These are phyloP conservation scores for Nibea albiflora DNA, from an alignment of 2,113 vertebrate genomes.

Conservation along the genomic window DNA sequence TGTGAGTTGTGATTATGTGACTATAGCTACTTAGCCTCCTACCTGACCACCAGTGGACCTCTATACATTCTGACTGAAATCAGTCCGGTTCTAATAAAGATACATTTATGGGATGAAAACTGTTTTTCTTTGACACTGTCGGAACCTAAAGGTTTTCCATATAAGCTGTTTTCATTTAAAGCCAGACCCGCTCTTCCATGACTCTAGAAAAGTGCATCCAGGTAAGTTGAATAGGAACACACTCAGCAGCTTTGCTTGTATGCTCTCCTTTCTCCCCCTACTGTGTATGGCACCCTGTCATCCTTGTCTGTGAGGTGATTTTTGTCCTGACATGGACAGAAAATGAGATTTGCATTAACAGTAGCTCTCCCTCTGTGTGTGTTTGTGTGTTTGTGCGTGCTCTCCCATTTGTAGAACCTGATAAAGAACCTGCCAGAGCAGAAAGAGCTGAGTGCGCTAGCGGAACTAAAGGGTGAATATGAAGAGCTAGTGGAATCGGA, in stretches of 20 bases:
- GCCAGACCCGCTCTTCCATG: not conserved
- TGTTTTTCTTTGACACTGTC: constrained; percentile 16
- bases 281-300: constrained; percentile 33
- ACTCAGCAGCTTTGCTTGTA: constrained; percentile 12
- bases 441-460: constrained; percentile 92
- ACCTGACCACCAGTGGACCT: not conserved
- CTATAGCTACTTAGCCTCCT: constrained; percentile 30
- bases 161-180: not conserved
- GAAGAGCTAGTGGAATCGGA: constrained; percentile 95
- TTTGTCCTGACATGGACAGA: constrained; percentile 45
- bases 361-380: constrained; percentile 42
- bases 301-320: constrained; percentile 29
- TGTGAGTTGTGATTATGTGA: constrained; percentile 47
- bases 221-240: constrained; percentile 9
- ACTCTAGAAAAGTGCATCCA: not conserved
- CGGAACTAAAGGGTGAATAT: constrained; percentile 93
- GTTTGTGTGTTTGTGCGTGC: constrained; percentile 52
- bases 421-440: constrained; percentile 97
- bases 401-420: constrained; percentile 89
- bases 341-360: constrained; percentile 68
- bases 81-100: not conserved
- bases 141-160: not conserved
- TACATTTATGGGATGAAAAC: not conserved
- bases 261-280: not conserved
- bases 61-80: not conserved